Conservation (phyloP, 2,113 vertebrate genomes). For the Xiphias gladius region DNA sequence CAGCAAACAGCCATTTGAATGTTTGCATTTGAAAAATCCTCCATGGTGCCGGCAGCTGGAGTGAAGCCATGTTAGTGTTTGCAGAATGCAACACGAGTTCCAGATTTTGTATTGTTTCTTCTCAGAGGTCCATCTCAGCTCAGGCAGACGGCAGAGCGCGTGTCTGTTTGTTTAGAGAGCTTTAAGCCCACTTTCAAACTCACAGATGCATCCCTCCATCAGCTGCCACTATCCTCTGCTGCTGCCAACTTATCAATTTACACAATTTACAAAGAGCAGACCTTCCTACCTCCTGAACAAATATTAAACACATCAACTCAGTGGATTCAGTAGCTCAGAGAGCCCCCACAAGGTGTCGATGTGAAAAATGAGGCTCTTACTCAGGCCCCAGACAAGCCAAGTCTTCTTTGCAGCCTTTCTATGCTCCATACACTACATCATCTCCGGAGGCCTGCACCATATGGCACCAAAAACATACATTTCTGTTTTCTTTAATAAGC, state of each 20-base stretch:
- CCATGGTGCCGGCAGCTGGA: conserved; percentile 32
- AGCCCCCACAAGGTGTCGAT: conserved; percentile 72
- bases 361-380: conserved; percentile 77
- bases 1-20: conserved; percentile 53
- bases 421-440: conserved; percentile 61
- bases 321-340: conserved; percentile 74
- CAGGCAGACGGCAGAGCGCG: conserved; percentile 79
- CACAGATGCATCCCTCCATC: conserved; percentile 77
- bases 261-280: conserved; percentile 80
- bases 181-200: conserved; percentile 83
- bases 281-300: conserved; percentile 69
- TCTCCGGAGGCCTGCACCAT: conserved; percentile 58
- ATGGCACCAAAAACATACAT: conserved; percentile 79
- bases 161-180: conserved; percentile 90
- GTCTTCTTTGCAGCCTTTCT: conserved; percentile 56
- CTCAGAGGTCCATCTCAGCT: conserved; percentile 72
- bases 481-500: conserved; percentile 84
- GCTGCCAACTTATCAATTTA: conserved; percentile 86
- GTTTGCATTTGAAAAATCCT: conserved; percentile 59
- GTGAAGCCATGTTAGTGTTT: conserved; percentile 67
- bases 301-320: conserved; percentile 70
- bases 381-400: conserved; percentile 62
- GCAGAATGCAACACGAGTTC: conserved; percentile 64
- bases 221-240: conserved; percentile 52
- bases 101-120: conserved; percentile 72